Base-by-base conservation (phyloP, 2,888 invertebrate genomes). In the Drosophila parthenogenetica region DNA sequence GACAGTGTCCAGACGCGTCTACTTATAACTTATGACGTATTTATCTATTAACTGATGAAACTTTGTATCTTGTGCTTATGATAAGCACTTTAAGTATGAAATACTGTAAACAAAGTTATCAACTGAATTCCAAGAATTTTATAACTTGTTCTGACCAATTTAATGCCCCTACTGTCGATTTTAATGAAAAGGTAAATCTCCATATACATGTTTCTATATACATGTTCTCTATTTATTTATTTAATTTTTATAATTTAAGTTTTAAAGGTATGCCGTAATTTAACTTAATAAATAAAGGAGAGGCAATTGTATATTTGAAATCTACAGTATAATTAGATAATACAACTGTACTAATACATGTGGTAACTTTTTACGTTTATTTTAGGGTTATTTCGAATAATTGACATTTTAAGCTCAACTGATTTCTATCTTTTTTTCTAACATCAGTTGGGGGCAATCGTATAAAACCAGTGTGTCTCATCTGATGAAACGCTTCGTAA, bases 1-100 rank as follows among this genome's bases (percentile, higher is more conserved):
- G 69, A 55, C 70, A 14, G 16, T 5, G 40, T 16, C 22, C 53
- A 73, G 59, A 77, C 43, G 19, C 8, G 35, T 43, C 22, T 22
- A 22, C 22, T 22, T 22, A 1, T 29, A n/a, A 37, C 43, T 46
- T 37, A 16, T 43, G 49, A 45, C 46, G 42, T 48, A 45, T 73
- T 66, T 40, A 65, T 60, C 55, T 57, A 29, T 19, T 35, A 29
- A 22, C 32, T 42, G 55, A 40, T 58, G 48, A 13, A 49, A 54
- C 19, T 32, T 43, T 46, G n/a, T 49, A 42, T 57, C 19, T 19
- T n/a, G 16, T n/a, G 43, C 46, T 68, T 74, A 58, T 74, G 60
- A 43, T 39, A 29, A 2, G 2, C 37, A 51, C 45, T 69, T 2
- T 10, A 25, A 13, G 17, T 32, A 25, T 45, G 22, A 29, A 58